Base-by-base conservation (phyloP, 2,888 invertebrate genomes). In the Tenthredo scrophulariae region DNA sequence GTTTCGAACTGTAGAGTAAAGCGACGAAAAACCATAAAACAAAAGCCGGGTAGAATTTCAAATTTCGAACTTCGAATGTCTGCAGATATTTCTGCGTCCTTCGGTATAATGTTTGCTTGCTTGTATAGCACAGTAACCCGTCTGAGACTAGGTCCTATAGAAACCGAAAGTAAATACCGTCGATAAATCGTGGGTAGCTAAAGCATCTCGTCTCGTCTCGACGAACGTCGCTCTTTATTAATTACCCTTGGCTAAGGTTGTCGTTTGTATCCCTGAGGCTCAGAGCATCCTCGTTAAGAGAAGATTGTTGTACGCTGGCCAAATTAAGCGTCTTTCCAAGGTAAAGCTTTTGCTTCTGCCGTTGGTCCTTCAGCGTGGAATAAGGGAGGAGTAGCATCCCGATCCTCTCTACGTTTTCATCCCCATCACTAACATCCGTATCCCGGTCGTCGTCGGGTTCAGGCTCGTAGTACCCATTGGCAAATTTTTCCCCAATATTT, bases 181-280 rank as follows among this genome's bases (percentile, higher is more conserved):
- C 77, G 54, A 77, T 77, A 77, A 77, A 77, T 77, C 54, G 37
- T 77, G 54, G 33, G 72, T 43, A 77, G 29, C 77, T 33, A 54
- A 77, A 50, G 54, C 40, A 77, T 77, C 77, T 54, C 43, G 40
- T n/a, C 72, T 43, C 72, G 72, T 74, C 72, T 74, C 72, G 72
- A 29, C 54, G 46, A 50, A 26, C 54, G 29, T 54, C 50, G 46
- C 50, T 77, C 77, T 54, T 77, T 77, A 77, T 77, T 77, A 77
- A 77, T 77, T 77, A 77, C 77, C 77, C 50, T 77, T 29, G 77
- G 77, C 77, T 77, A 77, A 77, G 77, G 77, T 77, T 77, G 77
- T 77, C 77, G 77, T 77, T 77, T 77, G 77, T 77, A 77, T 77
- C 46, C 77, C 77, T 15, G 37, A 54, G 77, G 77, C 50, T 54